phyloP scores from a whole-genome alignment of 2,113 vertebrate species.

The Anolis sagrei region DNA sequence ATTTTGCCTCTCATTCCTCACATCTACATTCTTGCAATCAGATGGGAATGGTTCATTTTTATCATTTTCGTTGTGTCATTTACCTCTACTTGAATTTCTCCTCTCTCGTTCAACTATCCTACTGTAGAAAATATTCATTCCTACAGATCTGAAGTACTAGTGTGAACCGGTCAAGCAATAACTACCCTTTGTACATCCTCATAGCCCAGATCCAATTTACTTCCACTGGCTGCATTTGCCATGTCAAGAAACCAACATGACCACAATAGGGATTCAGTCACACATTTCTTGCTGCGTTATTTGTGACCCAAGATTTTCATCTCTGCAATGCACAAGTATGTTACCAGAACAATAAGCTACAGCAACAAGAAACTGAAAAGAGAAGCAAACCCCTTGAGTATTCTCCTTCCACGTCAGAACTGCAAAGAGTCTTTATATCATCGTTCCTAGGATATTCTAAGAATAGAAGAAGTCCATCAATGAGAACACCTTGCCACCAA shows the following conservation, averaged over 20 bases:
- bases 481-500: not conserved
- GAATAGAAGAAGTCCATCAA: not conserved
- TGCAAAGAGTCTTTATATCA: not conserved
- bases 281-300: no score
- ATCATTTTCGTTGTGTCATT: no score
- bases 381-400: not conserved
- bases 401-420: not conserved
- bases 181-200: not conserved
- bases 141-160: no score
- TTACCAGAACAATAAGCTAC: not conserved
- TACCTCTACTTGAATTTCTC: no score
- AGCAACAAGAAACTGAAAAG: not conserved
- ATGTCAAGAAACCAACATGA: not conserved
- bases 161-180: no score
- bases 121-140: no score
- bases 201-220: not conserved
- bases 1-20: no score
- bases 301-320: not conserved
- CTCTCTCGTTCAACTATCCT: no score
- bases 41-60: no score
- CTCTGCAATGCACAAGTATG: not conserved
- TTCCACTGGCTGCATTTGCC: not conserved
- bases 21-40: no score
- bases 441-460: not conserved
- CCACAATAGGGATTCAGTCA: not conserved